phyloP scores from a whole-genome alignment of 1,140 invertebrate species.

The Hylyphantes graminicola region DNA sequence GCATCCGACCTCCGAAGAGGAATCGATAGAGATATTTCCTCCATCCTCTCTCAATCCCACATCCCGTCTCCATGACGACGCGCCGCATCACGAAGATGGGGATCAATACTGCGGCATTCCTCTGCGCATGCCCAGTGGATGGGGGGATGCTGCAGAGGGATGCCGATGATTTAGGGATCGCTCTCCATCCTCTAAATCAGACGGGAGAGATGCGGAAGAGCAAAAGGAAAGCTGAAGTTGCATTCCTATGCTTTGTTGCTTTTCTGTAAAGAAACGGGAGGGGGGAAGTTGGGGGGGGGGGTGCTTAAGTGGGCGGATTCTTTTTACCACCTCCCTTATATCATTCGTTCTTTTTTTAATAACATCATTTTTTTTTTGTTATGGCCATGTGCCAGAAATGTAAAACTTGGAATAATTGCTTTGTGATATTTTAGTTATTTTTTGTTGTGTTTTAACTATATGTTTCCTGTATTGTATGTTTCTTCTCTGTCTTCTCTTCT shows the following conservation, averaged over 20 bases:
- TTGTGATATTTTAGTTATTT: too few species aligned
- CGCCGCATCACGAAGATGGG: constrained; percentile 20
- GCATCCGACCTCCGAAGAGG: not conserved
- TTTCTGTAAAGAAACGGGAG: not conserved
- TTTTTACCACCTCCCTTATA: too few species aligned
- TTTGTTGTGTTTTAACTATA: too few species aligned
- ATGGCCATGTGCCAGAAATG: too few species aligned
- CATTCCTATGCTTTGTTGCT: constrained; percentile 13
- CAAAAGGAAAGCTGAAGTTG: constrained; percentile 27
- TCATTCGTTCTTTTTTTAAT: too few species aligned
- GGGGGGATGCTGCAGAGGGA: constrained; percentile 40
- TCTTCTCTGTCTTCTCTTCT: too few species aligned
- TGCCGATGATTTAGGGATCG: constrained; percentile 49
- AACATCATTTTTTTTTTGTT: too few species aligned
- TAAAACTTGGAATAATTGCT: too few species aligned
- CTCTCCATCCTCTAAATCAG: constrained; percentile 21
- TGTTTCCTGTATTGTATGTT: too few species aligned
- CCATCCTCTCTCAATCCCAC: constrained; percentile 39
- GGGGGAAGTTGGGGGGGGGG: not conserved
- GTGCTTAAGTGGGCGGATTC: too few species aligned
- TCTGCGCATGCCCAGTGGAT: constrained; percentile 43
- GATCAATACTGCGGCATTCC: constrained; percentile 53
- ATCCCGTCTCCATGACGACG: constrained; percentile 42
- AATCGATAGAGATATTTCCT: constrained; percentile 47
- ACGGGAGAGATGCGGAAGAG: constrained; percentile 6